phyloP scores from a whole-genome alignment of 2,113 vertebrate genomes.

The Pelvicachromis taeniatus region DNA sequence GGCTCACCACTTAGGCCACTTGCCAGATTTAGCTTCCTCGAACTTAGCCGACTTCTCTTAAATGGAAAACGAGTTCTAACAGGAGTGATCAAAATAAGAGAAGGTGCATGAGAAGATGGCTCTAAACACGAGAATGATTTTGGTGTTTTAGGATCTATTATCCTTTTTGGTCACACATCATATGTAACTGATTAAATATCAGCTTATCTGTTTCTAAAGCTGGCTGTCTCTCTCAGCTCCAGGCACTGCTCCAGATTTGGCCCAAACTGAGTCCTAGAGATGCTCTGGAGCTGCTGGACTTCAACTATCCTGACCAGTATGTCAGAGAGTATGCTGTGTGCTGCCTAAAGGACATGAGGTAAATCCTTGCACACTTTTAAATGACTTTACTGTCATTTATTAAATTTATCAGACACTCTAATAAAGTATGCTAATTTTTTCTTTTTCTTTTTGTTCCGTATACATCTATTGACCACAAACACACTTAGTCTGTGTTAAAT shows the following conservation, averaged over 20 bases:
- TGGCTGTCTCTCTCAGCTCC: slow-evolving; percentile 76
- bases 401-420: not conserved
- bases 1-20: not conserved
- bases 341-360: slow-evolving; percentile 94
- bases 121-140: not conserved
- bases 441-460: not conserved
- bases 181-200: not conserved
- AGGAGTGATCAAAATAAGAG: not conserved
- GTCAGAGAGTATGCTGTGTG: slow-evolving; percentile 91
- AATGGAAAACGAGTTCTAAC: not conserved
- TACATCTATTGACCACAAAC: not conserved
- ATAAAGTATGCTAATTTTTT: not conserved
- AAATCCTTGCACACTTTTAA: not conserved
- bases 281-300: slow-evolving; percentile 93
- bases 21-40: not conserved
- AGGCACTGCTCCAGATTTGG: slow-evolving; percentile 97
- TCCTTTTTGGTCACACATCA: not conserved
- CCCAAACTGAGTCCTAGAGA: slow-evolving; percentile 90
- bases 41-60: not conserved
- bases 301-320: slow-evolving; percentile 97
- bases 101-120: not conserved
- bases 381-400: not conserved
- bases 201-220: not conserved
- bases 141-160: not conserved
- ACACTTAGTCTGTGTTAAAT: not conserved